These are phyloP conservation scores for Petrocephalus microphthalmus DNA, from an alignment of 2,113 vertebrate species.

Conservation along the genomic window DNA sequence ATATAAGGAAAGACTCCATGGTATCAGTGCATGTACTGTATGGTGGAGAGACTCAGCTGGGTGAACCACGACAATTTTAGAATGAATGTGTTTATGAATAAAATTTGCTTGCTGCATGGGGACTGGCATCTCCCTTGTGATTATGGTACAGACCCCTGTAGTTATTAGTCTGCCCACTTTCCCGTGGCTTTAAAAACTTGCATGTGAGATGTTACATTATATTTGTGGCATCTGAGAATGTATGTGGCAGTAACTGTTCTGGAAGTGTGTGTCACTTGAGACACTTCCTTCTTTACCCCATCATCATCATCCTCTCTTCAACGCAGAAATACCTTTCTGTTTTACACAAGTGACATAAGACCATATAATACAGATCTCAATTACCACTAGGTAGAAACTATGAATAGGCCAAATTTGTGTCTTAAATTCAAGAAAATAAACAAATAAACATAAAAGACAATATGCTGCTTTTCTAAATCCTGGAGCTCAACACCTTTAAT, in stretches of 20 bases:
- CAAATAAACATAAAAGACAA: not conserved
- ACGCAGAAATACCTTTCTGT: not conserved
- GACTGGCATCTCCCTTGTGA: not conserved
- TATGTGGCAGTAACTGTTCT: not conserved
- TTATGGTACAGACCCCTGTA: not conserved
- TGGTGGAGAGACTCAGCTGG: not conserved
- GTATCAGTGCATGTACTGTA: not conserved
- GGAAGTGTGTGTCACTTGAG: not conserved
- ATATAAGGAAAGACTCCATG: not conserved
- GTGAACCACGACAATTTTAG: not conserved
- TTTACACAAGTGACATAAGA: not conserved
- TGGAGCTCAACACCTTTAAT: constrained; percentile 10
- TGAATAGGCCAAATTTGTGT: not conserved
- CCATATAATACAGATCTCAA: not conserved
- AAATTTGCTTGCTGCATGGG: not conserved
- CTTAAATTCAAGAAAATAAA: constrained; percentile 7
- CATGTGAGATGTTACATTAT: not conserved
- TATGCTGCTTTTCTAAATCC: not conserved
- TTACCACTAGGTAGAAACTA: not conserved
- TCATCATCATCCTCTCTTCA: not conserved
- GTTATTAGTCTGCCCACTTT: not conserved
- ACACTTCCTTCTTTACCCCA: not conserved
- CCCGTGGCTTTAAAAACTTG: not conserved
- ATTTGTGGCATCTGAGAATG: not conserved
- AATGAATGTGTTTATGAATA: not conserved